Percentiles rank a stretch among this genome's conserved stretches.
Conservation (phyloP, 2,888 invertebrate species). For the Coecobrya sp. region DNA sequence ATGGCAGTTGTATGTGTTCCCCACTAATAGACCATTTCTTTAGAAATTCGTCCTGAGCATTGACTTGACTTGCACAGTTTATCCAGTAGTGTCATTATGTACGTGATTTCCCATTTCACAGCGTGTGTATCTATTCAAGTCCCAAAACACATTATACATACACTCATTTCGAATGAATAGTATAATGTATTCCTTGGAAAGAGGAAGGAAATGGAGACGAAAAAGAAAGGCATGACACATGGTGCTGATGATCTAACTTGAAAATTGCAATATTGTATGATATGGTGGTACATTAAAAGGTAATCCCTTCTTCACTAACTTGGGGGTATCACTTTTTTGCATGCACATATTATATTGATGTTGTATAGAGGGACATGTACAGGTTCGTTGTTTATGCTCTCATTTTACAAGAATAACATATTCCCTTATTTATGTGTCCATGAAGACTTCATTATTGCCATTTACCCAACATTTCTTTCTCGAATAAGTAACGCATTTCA, state of each 20-base stretch:
- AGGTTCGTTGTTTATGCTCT: conserved; percentile 18
- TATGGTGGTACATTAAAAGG: not conserved
- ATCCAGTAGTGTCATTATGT: not conserved
- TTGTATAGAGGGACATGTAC: not conserved
- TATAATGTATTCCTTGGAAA: not conserved
- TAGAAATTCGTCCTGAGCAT: not conserved
- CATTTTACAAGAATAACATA: conserved; percentile 16
- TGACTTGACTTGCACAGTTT: too few relatives aligned
- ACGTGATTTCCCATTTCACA: not conserved
- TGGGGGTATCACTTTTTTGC: not conserved
- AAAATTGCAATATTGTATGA: not conserved
- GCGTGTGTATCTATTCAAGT: not conserved
- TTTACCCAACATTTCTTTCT: not conserved
- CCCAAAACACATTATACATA: not conserved
- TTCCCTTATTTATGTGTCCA: conserved; percentile 1
- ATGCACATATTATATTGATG: not conserved
- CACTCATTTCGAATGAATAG: not conserved
- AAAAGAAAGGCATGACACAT: conserved; percentile 7
- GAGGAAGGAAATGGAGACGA: conserved; percentile 6
- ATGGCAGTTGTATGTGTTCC: not conserved
- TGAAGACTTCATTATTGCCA: not conserved
- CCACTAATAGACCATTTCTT: not conserved
- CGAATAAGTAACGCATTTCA: conserved; percentile 1
- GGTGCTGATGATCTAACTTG: conserved; percentile 34
- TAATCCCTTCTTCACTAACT: not conserved